These are phyloP conservation scores for Trissonchulus latispiculum DNA, from an alignment of 2,888 invertebrate species.

Conservation along the genomic window DNA sequence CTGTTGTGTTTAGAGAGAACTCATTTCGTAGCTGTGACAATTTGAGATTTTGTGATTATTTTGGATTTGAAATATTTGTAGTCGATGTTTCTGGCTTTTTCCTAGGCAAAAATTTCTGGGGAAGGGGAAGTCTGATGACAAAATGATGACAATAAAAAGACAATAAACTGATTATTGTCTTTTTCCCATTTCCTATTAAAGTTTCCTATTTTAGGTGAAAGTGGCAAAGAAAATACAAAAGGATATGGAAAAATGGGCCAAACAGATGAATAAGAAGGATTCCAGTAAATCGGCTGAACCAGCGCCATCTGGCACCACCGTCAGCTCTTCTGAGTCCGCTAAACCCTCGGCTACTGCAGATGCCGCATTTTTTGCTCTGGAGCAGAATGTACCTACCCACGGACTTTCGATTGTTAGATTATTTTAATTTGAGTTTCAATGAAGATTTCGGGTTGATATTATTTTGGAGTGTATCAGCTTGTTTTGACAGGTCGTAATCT, in stretches of 20 bases:
- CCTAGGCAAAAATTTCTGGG: too few species aligned
- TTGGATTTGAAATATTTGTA: too few species aligned
- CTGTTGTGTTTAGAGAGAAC: too few species aligned
- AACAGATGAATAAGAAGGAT: constrained; percentile 56
- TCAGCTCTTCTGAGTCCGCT: constrained; percentile 34
- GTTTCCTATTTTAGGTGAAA: constrained; percentile 22
- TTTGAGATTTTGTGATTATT: too few species aligned
- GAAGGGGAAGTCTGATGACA: too few species aligned
- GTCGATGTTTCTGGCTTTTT: too few species aligned
- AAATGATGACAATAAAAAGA: constrained; percentile 1
- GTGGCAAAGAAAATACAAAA: constrained; percentile 41
- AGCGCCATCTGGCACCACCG: constrained; percentile 48
- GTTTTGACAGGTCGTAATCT: too few species aligned
- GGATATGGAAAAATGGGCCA: constrained; percentile 89
- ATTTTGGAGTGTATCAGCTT: neutral
- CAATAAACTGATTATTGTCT: neutral
- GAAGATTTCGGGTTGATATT: neutral
- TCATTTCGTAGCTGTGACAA: too few species aligned
- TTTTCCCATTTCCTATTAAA: neutral
- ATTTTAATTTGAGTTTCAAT: neutral
- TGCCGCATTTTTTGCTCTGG: constrained; percentile 81
- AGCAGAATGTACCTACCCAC: constrained; percentile 62
- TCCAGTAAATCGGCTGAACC: constrained; percentile 34
- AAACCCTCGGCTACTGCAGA: constrained; percentile 67
- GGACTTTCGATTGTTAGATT: neutral